Conservation (phyloP, 92 coral and sea anemone species). For the Plumapathes pennacea region DNA sequence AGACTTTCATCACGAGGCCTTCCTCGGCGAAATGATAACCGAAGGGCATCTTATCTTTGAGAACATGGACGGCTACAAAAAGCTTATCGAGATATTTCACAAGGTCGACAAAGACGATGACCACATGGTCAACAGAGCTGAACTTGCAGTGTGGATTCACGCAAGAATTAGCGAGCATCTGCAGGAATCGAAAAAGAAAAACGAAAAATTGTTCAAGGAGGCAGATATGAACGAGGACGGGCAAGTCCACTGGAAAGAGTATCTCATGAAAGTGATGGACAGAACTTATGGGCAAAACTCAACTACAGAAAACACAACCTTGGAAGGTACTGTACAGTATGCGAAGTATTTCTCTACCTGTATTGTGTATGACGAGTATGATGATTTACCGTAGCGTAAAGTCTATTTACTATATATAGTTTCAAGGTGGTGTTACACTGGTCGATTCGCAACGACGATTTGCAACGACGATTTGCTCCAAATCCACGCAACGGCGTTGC, state of each 20-base stretch:
- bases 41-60: conserved; percentile 80
- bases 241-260: conserved; percentile 66
- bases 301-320: no score
- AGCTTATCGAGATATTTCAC: conserved; percentile 87
- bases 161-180: conserved; percentile 82
- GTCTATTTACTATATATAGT: no score
- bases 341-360: no score
- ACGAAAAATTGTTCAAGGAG: conserved; percentile 59
- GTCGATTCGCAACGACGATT: no score
- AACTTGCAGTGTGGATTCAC: conserved; percentile 84
- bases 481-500: no score
- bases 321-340: no score
- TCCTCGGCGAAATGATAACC: conserved; percentile 85
- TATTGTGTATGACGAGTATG: no score
- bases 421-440: no score
- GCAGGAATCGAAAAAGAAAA: conserved; percentile 63
- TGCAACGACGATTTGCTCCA: no score
- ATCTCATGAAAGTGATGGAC: no score
- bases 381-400: no score
- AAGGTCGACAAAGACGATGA: conserved; percentile 83
- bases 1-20: conserved; percentile 93
- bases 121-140: conserved; percentile 78
- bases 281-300: no score
- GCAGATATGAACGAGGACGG: conserved; percentile 69
- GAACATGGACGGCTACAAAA: conserved; percentile 82